Base-by-base conservation (phyloP, 1,140 invertebrate genomes). In the Tetramorium alpestre region DNA sequence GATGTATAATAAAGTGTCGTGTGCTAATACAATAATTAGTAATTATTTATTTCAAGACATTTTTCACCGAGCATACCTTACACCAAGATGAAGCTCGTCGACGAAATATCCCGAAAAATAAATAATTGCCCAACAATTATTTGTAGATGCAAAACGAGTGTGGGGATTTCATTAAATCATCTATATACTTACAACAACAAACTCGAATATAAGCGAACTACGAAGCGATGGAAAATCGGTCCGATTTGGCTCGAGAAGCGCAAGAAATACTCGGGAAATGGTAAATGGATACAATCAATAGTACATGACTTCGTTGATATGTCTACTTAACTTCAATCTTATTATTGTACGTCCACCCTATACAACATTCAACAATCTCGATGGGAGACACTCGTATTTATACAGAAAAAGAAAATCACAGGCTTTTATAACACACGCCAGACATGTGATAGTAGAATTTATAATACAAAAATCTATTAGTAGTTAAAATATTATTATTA, bases 231-330 rank as follows among this genome's bases (percentile, higher is more conserved):
- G 70, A 56, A 73, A 64, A 41, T 33, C 41, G 60, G 65, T 49
- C 54, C 70, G 58, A 11, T 64, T 67, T 22, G 49, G 18, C 33
- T n/a, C 38, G 67, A 62, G 78, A 18, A 60, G 65, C 78, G 87
- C 86, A 75, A 67, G 58, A 76, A 84, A 72, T 65, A 33, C 18
- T 38, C 54, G 77, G 60, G 69, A 84, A 82, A 86, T 90, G 82
- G 91, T 80, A 80, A 89, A 89, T 78, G 78, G 69, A 64, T 62
- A 87, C 76, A 88, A 85, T 88, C 62, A 87, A 90, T 81, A 78
- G 75, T 90, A 92, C 85, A 87, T 85, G 69, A 72, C 54, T 93
- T 93, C 93, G 92, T 93, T 93, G 93, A 93, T 93, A 93, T 92
- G 92, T 93, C 91, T 91, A 90, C 90, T 90, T 91, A 92, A 90